Conservation (phyloP, 2,888 invertebrate genomes). For the Macaria liturata region DNA sequence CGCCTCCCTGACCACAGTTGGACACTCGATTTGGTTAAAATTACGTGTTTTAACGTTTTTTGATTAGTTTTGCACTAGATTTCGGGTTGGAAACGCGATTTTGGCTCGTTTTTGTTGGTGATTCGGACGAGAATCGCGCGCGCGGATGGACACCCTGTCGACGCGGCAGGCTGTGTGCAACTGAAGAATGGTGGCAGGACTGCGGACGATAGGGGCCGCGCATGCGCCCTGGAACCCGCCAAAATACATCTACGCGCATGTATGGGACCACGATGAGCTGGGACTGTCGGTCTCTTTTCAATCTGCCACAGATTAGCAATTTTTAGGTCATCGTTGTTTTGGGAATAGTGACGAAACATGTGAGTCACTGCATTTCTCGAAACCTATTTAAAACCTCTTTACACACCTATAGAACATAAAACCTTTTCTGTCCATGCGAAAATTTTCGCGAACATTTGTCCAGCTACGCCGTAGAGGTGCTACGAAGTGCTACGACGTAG, state of each 20-base stretch:
- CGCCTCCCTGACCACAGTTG: slow-evolving; percentile 52
- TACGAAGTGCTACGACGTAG: slow-evolving; percentile 57
- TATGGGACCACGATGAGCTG: slow-evolving; percentile 49
- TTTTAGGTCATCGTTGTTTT: slow-evolving; percentile 21
- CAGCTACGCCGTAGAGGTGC: slow-evolving; percentile 35
- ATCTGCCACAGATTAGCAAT: slow-evolving; percentile 60
- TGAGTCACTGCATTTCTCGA: background rate
- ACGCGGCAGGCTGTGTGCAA: slow-evolving; percentile 64
- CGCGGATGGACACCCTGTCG: slow-evolving; percentile 46
- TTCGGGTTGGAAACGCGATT: slow-evolving; percentile 44
- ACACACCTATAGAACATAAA: too few species aligned
- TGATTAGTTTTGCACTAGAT: slow-evolving; percentile 47
- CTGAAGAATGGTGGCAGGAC: slow-evolving; percentile 81
- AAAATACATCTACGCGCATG: slow-evolving; percentile 81
- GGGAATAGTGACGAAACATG: slow-evolving; percentile 4
- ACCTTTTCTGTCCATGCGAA: background rate
- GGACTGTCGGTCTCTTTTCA: slow-evolving; percentile 52
- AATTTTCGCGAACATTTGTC: slow-evolving; percentile 12
- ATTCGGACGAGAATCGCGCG: slow-evolving; percentile 54
- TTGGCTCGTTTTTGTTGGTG: slow-evolving; percentile 61
- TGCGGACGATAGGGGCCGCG: slow-evolving; percentile 72
- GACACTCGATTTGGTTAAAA: slow-evolving; percentile 37
- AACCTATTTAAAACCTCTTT: too few species aligned
- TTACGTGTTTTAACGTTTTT: slow-evolving; percentile 33
- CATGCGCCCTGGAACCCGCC: slow-evolving; percentile 75